Conservation (phyloP, 1,140 invertebrate genomes). For the Drosophila grimshawi region DNA sequence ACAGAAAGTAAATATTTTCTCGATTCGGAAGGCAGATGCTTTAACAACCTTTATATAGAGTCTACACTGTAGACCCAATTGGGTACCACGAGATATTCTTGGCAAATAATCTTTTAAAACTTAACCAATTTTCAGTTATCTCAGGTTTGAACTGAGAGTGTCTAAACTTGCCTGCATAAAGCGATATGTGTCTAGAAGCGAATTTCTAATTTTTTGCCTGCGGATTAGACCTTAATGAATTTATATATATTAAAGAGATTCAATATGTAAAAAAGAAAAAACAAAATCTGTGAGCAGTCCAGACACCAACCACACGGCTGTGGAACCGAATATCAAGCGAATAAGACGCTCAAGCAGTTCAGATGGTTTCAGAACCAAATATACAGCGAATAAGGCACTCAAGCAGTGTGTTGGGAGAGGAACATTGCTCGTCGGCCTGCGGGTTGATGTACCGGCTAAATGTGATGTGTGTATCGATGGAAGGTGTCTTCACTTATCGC, state of each 20-base stretch:
- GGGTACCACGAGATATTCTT: not conserved
- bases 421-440: not conserved
- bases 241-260: too few species aligned
- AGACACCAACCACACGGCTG: not conserved
- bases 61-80: not conserved
- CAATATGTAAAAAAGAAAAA: not conserved
- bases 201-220: too few species aligned
- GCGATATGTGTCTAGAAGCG: too few species aligned
- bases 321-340: not conserved
- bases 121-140: too few species aligned
- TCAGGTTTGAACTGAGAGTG: too few species aligned
- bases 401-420: not conserved
- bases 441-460: conserved; percentile 6
- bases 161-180: too few species aligned
- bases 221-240: too few species aligned
- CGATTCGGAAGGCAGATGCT: not conserved
- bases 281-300: not conserved
- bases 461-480: not conserved
- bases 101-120: not conserved
- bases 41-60: not conserved
- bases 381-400: not conserved
- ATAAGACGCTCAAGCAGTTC: not conserved
- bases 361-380: not conserved
- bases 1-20: too few species aligned
- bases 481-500: not conserved